phyloP scores from a whole-genome alignment of 2,888 invertebrate genomes.

The Oscheius sp. region DNA sequence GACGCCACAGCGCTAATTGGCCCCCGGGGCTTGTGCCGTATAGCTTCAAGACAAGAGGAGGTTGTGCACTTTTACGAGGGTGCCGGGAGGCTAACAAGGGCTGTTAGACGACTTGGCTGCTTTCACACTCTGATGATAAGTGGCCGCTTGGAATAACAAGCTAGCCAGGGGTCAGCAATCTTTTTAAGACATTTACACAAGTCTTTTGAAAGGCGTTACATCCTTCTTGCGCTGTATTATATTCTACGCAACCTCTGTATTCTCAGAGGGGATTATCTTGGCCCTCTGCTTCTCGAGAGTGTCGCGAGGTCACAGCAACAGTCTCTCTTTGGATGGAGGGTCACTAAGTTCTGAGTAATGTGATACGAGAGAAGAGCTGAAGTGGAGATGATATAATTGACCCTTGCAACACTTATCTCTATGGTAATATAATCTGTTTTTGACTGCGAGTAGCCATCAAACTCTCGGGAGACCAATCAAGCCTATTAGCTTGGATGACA shows the following conservation, averaged over 20 bases:
- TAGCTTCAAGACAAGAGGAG: conserved; percentile 26
- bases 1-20: conserved; percentile 28
- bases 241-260: conserved; percentile 6
- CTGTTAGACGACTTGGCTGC: conserved; percentile 8
- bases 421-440: conserved; percentile 3
- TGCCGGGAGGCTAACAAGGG: conserved; percentile 30
- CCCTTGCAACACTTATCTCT: conserved; percentile 27
- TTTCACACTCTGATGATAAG: conserved; percentile 25
- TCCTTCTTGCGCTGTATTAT: conserved; percentile 14
- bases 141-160: conserved; percentile 23
- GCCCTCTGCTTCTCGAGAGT: conserved; percentile 1
- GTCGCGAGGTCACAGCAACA: conserved; percentile 20
- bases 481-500: background rate
- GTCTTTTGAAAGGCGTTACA: conserved; percentile 9
- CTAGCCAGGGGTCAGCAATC: background rate
- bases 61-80: conserved; percentile 28
- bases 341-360: conserved; percentile 14
- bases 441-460: too few species aligned
- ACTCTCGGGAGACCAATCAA: conserved; percentile 18
- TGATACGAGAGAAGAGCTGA: background rate
- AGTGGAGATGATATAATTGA: conserved; percentile 21
- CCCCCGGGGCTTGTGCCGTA: conserved; percentile 25
- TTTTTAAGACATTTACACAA: background rate
- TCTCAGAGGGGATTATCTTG: background rate
- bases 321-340: background rate